Base-by-base conservation (phyloP, 2,888 invertebrate genomes). In the Athalia circularis region DNA sequence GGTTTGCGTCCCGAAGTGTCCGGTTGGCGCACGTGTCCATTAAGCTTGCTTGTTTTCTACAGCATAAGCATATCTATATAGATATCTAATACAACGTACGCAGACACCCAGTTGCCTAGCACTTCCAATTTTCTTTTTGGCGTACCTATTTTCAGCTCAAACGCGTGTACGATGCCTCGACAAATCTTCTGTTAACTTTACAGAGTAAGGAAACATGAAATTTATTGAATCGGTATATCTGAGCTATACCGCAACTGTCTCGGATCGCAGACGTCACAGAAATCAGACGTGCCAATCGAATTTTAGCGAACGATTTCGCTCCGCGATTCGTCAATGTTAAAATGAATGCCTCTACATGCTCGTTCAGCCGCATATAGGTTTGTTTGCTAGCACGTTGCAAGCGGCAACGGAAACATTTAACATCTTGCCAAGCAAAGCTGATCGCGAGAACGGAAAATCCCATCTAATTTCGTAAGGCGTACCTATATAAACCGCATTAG, bases 381-480 rank as follows among this genome's bases (percentile, higher is more conserved):
- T 13, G 15, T 47, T 43, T 45, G 15, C 5, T 7, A 11, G 8
- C 47, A 6, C 8, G 13, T 13, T 43, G 59, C 72, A 45, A 59
- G 59, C 43, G 68, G 43, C 48, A 43, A 13, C 8, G 29, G 72
- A 45, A 59, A 72, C 57, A 47, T 68, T 61, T 59, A 13, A 47
- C 29, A 47, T 52, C 62, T 61, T 75, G 61, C 75, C 75, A 75
- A 75, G 62, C 50, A 62, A 62, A 75, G 52, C 74, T 75, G 29
- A 29, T 29, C 8, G 11, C 59, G 75, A 59, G 48, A 15, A 48
- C 62, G 86, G 88, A 84, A 88, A 88, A 85, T 77, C 85, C 87
- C 83, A 78, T 85, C 87, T 87, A 88, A 87, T 88, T 88, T 85
- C 86, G 85, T 86, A 84, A 85, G 83, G 75, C 80, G 80, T 79